phyloP scores from a whole-genome alignment of 2,113 vertebrate species.

The Xyliphius kryptos region DNA sequence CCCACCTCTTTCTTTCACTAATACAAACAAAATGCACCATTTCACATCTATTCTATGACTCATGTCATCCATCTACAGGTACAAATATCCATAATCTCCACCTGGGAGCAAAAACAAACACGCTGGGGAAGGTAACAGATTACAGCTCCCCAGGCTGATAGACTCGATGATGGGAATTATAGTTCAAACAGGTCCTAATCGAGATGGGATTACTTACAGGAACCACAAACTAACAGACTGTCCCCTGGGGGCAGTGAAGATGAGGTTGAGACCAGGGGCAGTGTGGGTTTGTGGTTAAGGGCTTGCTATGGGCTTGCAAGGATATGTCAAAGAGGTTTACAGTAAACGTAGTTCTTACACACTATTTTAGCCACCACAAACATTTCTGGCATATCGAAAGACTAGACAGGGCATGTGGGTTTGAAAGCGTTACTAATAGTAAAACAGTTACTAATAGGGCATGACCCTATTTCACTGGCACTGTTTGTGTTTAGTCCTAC shows the following conservation, averaged over 20 bases:
- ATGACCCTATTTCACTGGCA: too few species aligned
- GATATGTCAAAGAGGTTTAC: constrained; percentile 5
- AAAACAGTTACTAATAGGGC: too few species aligned
- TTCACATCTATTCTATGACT: constrained; percentile 14
- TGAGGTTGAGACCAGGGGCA: constrained; percentile 7
- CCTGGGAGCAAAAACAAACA: too few species aligned
- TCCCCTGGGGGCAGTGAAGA: not conserved
- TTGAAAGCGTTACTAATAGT: too few species aligned
- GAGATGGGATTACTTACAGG: constrained; percentile 20
- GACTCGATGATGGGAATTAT: constrained; percentile 17
- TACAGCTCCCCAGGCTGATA: constrained; percentile 9
- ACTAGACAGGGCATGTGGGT: constrained; percentile 5
- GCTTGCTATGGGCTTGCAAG: constrained; percentile 11
- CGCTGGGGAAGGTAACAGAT: too few species aligned
- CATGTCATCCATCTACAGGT: constrained; percentile 11
- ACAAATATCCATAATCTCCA: constrained; percentile 16
- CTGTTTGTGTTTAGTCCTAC: too few species aligned
- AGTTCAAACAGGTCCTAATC: constrained; percentile 28
- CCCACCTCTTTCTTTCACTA: not conserved
- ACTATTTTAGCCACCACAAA: constrained; percentile 24
- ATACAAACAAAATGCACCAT: constrained; percentile 3
- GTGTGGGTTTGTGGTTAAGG: constrained; percentile 21
- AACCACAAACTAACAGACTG: constrained; percentile 14
- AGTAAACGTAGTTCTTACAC: not conserved
- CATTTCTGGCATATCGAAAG: constrained; percentile 18